Evolutionary conservation across 2,113 vertebrate species (phyloP), one percentile per base, ranked within the genome.

Genomic region (Bubalus kerabau): DNA sequence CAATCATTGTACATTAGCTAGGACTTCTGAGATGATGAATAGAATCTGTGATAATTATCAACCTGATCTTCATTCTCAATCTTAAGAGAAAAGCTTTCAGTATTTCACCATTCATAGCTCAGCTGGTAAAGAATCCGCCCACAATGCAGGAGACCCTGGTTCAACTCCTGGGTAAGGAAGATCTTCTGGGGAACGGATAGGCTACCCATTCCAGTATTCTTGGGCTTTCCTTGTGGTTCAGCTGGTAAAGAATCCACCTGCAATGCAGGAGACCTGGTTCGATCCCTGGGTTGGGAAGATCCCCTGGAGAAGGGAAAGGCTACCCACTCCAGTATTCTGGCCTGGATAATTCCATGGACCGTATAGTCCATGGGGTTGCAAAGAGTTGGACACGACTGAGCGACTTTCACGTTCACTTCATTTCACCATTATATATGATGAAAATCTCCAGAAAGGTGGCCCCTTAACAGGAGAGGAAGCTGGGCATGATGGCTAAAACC

Each of bases 381-480:
- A 36, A 67, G 32, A 67, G 32, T 67, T 0, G 0, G 64, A 67
- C 4, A 36, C 0, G 0, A 67, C 64, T 67, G 64, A 67, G 32
- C 0, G 0, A 36, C 4, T 36, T 67, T 36, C 32, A 67, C 2
- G 4, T 67, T 67, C 64, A 21, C 64, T 67, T 36, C 64, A 67
- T 11, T 67, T 67, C 64, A 36, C 8, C 64, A 36, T 67, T 67
- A 67, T 67, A 67, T 67, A 67, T 67, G n/a, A 67, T 36, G 64
- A 90, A 90, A 43, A 76, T 86, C 43, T 83, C 48, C 21, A 32
- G 78, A 59, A 74, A 87, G 6, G 14, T 28, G 87, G 10, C 11
- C 26, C 30, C 57, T 57, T n/a, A 54, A 23, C 16, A 59, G 67
- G 54, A 87, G 6, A 94, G 26, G 36, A 59, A 56, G 24, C 32